Conservation (phyloP, 2,797 vertebrate species). For the Neosilurus hyrtlii region DNA sequence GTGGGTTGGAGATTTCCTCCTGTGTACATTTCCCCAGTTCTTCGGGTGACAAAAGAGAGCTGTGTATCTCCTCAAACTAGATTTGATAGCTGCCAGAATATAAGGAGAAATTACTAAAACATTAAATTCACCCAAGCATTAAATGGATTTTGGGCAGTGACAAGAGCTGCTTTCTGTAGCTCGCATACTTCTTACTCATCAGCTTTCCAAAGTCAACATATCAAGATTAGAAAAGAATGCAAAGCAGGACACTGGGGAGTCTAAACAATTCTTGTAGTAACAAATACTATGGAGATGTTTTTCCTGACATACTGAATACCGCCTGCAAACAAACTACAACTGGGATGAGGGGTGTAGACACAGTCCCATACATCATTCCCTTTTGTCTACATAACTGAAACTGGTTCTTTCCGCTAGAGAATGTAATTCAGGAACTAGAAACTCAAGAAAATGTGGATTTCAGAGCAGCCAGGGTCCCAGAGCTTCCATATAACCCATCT, state of each 20-base stretch:
- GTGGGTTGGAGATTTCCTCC: background rate
- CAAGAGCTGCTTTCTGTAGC: background rate
- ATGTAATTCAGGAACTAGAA: conserved; percentile 37
- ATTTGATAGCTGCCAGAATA: background rate
- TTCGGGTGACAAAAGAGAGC: too few relatives aligned
- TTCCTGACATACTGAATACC: background rate
- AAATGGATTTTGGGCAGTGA: conserved; percentile 2
- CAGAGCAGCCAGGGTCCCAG: conserved; percentile 25
- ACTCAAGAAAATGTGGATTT: conserved; percentile 36
- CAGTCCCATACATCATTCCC: conserved; percentile 24
- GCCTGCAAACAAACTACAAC: background rate
- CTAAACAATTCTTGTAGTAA: conserved; percentile 2
- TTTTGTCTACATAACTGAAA: conserved; percentile 19
- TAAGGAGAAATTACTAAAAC: conserved; percentile 14
- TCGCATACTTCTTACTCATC: background rate
- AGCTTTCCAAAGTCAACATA: conserved; percentile 24
- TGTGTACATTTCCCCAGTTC: background rate
- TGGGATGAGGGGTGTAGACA: background rate
- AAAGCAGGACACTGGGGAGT: background rate
- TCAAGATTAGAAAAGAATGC: background rate
- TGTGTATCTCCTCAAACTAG: background rate
- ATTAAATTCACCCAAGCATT: conserved; percentile 8
- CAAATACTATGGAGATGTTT: conserved; percentile 23
- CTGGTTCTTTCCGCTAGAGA: conserved; percentile 37
- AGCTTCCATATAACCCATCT: conserved; percentile 34